Conservation (phyloP, 2,888 invertebrate genomes). For the Drosophila nr. medialis region DNA sequence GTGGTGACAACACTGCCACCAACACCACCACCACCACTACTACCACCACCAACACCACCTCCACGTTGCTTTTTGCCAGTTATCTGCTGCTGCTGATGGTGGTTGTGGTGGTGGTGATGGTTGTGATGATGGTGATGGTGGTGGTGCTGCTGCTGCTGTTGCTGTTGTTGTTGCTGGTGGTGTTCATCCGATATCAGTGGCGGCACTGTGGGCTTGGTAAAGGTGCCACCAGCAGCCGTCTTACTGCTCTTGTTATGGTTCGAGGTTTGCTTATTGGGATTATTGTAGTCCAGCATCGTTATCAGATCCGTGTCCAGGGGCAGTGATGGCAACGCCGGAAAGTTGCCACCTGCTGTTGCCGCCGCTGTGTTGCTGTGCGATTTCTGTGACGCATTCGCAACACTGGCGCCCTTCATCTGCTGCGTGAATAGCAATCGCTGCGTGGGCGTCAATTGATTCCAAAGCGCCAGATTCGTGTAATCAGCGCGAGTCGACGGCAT, state of each 20-base stretch:
- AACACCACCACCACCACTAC: not conserved
- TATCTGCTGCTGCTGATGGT: slow-evolving; percentile 4
- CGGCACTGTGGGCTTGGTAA: slow-evolving; percentile 69
- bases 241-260: slow-evolving; percentile 8
- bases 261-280: slow-evolving; percentile 67
- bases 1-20: slow-evolving; percentile 55
- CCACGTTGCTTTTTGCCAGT: slow-evolving; percentile 30
- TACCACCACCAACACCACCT: not conserved
- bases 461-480: slow-evolving; percentile 82
- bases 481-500: slow-evolving; percentile 75
- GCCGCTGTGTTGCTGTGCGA: slow-evolving; percentile 4
- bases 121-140: slow-evolving; percentile 15
- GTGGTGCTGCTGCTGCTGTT: slow-evolving; percentile 11
- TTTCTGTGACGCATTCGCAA: slow-evolving; percentile 29
- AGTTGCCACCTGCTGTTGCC: slow-evolving; percentile 39
- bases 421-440: slow-evolving; percentile 80
- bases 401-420: slow-evolving; percentile 70
- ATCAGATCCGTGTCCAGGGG: slow-evolving; percentile 81
- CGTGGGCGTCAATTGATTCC: slow-evolving; percentile 82
- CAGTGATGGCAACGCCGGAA: slow-evolving; percentile 76
- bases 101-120: slow-evolving; percentile 10
- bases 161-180: slow-evolving; percentile 8
- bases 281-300: slow-evolving; percentile 81
- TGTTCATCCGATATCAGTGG: slow-evolving; percentile 57
- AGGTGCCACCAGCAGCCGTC: slow-evolving; percentile 48